These are phyloP conservation scores for Propithecus coquereli DNA, from an alignment of 2,113 vertebrate species.

Conservation along the genomic window DNA sequence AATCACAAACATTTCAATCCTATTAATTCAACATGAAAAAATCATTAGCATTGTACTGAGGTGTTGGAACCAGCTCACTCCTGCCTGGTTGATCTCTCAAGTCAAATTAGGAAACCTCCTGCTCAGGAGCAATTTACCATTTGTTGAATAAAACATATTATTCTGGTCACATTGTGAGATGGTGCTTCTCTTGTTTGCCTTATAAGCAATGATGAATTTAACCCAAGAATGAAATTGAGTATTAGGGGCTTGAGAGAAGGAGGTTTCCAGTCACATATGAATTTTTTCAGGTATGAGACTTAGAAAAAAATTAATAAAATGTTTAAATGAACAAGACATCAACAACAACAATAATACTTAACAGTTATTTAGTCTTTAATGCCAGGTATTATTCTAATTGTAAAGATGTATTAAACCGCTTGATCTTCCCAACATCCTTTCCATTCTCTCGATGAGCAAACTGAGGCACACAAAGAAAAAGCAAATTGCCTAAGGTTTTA, in stretches of 20 bases:
- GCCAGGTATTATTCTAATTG: neutral
- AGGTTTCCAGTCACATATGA: neutral
- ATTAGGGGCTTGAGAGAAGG: neutral
- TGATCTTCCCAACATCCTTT: neutral
- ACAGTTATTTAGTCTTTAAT: neutral
- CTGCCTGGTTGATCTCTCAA: constrained; percentile 64
- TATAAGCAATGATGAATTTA: constrained; percentile 39
- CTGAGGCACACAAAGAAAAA: neutral
- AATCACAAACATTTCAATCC: constrained; percentile 77
- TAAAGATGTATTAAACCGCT: neutral
- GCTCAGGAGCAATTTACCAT: constrained; percentile 53
- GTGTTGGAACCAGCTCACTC: constrained; percentile 53
- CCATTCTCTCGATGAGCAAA: neutral
- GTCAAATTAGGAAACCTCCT: constrained; percentile 65
- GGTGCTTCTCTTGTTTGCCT: constrained; percentile 44
- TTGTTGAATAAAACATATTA: constrained; percentile 66
- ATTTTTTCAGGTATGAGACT: neutral
- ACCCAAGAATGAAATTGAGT: constrained; percentile 4
- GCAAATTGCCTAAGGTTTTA: neutral
- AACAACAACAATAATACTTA: neutral
- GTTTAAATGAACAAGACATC: neutral
- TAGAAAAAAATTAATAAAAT: neutral
- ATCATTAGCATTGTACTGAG: constrained; percentile 70
- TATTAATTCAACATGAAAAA: constrained; percentile 78
- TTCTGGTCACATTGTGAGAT: constrained; percentile 56